Evolutionary conservation across 2,888 invertebrate genomes (phyloP).

Genomic region (Drosophila borealis): DNA sequence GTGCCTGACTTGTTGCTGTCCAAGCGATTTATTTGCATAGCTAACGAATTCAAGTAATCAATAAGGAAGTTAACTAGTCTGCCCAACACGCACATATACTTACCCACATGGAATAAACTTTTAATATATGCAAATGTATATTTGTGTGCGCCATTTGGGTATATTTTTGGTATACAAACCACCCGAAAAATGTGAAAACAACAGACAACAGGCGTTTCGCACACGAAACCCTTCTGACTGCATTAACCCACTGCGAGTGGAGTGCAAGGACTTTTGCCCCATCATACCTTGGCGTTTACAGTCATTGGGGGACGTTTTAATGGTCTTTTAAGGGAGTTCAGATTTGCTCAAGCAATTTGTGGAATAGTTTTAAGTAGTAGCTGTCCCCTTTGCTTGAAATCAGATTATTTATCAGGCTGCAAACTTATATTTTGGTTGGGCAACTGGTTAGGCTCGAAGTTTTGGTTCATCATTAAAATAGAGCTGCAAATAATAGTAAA

Average conservation of each 20-base stretch:
- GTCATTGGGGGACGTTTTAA: slow-evolving; percentile 37
- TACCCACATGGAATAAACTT: slow-evolving; percentile 7
- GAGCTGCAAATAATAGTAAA: background rate
- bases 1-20: slow-evolving; percentile 31
- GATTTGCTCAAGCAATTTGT: too few species aligned
- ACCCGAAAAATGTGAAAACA: slow-evolving; percentile 2
- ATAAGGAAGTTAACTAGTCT: slow-evolving; percentile 29
- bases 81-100: background rate
- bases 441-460: too few species aligned
- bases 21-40: slow-evolving; percentile 30
- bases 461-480: too few species aligned
- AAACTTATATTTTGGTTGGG: too few species aligned
- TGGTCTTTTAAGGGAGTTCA: background rate
- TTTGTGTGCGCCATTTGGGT: slow-evolving; percentile 26
- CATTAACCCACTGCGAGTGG: slow-evolving; percentile 74
- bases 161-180: slow-evolving; percentile 43
- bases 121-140: slow-evolving; percentile 44
- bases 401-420: too few species aligned
- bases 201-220: slow-evolving; percentile 23
- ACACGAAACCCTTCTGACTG: slow-evolving; percentile 52
- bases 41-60: slow-evolving; percentile 36
- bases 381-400: too few species aligned
- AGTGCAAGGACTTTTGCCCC: slow-evolving; percentile 70
- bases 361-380: too few species aligned
- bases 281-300: background rate